Percentiles rank a stretch among this genome's conserved stretches.
Evolutionary conservation across 92 coral and sea anemone species (phyloP).

Genomic region (Phymanthus crucifer): DNA sequence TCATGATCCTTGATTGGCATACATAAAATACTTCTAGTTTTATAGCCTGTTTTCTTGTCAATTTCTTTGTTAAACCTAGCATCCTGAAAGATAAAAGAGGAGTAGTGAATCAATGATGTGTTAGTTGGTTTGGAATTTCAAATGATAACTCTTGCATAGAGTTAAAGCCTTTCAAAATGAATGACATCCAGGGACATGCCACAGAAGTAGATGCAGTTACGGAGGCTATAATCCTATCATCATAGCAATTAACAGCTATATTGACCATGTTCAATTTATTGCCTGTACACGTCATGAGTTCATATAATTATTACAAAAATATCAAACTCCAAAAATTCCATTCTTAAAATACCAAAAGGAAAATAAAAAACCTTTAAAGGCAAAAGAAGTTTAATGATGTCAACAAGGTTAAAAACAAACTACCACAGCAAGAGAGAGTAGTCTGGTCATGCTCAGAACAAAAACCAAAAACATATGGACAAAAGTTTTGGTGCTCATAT

Average conservation of each 20-base stretch:
- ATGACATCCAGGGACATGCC: too few relatives aligned
- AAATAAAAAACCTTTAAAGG: too few relatives aligned
- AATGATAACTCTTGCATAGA: not conserved
- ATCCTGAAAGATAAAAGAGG: not conserved
- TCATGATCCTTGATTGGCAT: slow-evolving; percentile 83
- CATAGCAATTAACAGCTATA: not conserved
- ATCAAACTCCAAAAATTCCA: too few relatives aligned
- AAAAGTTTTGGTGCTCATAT: not conserved
- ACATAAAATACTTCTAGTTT: slow-evolving; percentile 23
- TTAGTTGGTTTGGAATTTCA: not conserved
- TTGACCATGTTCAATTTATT: not conserved
- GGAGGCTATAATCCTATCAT: not conserved
- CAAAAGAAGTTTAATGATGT: not conserved
- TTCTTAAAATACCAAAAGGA: too few relatives aligned
- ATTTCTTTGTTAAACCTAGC: too few relatives aligned
- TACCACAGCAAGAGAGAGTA: not conserved
- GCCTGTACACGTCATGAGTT: not conserved
- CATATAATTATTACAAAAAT: not conserved
- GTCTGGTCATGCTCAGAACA: not conserved
- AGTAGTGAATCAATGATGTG: not conserved
- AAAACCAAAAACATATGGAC: not conserved
- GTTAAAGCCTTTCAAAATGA: not conserved
- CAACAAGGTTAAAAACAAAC: not conserved
- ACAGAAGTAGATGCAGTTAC: not conserved
- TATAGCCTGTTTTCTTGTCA: too few relatives aligned